Percentiles rank a stretch among this genome's conserved stretches.
Evolutionary conservation across 2,888 invertebrate genomes (phyloP).

Genomic region (Eudasyphora cyanicolor): DNA sequence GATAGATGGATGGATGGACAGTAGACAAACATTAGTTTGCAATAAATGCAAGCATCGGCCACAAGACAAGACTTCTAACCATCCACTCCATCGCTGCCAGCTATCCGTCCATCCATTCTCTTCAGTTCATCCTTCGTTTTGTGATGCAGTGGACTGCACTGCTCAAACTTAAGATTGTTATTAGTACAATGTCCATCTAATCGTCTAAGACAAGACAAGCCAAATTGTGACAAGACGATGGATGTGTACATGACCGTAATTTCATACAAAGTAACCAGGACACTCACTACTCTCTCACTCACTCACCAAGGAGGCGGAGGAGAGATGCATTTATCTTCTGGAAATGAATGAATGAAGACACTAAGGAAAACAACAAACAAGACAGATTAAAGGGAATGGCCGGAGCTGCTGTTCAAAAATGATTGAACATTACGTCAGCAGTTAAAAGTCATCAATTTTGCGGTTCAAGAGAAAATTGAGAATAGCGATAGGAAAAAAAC

Average conservation of each 20-base stretch:
- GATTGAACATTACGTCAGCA: background rate
- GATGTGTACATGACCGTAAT: slow-evolving; percentile 36
- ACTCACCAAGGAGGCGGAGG: background rate
- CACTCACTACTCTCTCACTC: no score
- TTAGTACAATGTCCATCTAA: slow-evolving; percentile 43
- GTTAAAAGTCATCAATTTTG: background rate
- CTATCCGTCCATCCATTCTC: slow-evolving; percentile 1
- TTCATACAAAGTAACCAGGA: slow-evolving; percentile 28
- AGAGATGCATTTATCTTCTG: background rate
- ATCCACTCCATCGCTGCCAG: background rate
- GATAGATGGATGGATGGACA: slow-evolving; percentile 47
- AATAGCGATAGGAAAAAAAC: no score
- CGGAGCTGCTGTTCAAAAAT: background rate
- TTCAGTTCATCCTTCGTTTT: background rate
- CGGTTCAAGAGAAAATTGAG: no score
- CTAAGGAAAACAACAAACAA: background rate
- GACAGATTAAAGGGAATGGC: background rate
- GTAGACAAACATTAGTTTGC: slow-evolving; percentile 69
- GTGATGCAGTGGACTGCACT: slow-evolving; percentile 12
- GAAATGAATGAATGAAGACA: background rate
- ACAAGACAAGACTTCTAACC: slow-evolving; percentile 20
- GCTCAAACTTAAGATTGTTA: slow-evolving; percentile 36
- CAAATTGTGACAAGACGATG: slow-evolving; percentile 49
- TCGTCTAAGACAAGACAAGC: slow-evolving; percentile 47
- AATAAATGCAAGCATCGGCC: slow-evolving; percentile 57